Base-by-base conservation (phyloP, 2,888 invertebrate genomes). In the Andrena bucephala region DNA sequence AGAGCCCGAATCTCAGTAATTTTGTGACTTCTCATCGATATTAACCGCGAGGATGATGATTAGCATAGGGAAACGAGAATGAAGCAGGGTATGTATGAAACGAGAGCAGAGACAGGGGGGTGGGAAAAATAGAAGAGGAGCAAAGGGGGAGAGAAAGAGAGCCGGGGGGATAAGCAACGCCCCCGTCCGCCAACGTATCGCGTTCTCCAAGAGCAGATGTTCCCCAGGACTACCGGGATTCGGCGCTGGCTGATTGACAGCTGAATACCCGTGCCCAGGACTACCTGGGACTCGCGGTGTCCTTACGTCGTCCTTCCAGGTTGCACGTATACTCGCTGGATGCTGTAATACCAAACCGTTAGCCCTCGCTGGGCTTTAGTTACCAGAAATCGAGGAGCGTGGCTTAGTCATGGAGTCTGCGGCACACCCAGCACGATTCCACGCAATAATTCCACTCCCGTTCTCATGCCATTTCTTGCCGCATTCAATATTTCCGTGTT, bases 221-320 rank as follows among this genome's bases (percentile, higher is more conserved):
- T 90, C 83, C 78, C 68, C 73, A 65, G 82, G 63, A 84, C 84
- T 83, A 77, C 83, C 83, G 84, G 80, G 87, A 85, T 82, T 85
- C 77, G 27, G 74, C 54, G 36, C 42, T 33, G 50, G n/a, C 57
- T 93, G 93, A 94, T 87, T 93, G 93, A 93, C 93, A 93, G 92
- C 90, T 93, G 92, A 93, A 93, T 93, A 90, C 89, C 83, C 77
- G 73, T 62, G 83, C 54, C 62, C 81, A 80, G 81, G 83, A 85
- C 84, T 85, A 87, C 81, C 82, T 85, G 72, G 81, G 62, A 36
- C 70, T 76, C 77, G 77, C 75, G 80, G 78, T 87, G 77, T 87
- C 83, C 86, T 72, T 77, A 76, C 85, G 73, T 54, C 75, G 72
- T 87, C 70, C 73, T 84, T 80, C 85, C 85, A 82, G 76, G 66